These are phyloP conservation scores for Lamprotornis superbus DNA, from an alignment of 2,113 vertebrate species.

Conservation along the genomic window DNA sequence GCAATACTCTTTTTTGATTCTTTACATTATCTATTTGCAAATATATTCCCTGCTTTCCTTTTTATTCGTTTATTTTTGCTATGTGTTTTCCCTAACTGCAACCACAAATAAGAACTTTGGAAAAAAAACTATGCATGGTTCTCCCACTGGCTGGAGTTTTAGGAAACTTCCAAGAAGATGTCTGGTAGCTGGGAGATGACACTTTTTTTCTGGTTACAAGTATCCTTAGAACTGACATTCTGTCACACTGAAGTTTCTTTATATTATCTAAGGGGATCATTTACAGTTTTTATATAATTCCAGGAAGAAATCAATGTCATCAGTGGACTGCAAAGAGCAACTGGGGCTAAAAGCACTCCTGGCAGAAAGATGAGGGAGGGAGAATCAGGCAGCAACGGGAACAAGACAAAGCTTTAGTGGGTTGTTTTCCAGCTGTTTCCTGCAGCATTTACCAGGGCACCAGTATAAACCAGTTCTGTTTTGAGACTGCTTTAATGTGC, in stretches of 20 bases:
- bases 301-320: background rate
- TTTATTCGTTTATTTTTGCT: background rate
- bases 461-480: background rate
- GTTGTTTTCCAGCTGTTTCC: background rate
- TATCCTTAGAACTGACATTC: background rate
- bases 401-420: background rate
- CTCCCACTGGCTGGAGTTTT: background rate
- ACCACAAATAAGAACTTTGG: background rate
- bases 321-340: background rate
- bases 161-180: background rate
- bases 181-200: background rate
- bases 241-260: background rate
- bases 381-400: background rate
- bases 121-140: rapidly evolving
- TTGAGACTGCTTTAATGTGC: background rate
- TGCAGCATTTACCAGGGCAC: background rate
- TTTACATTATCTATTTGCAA: background rate
- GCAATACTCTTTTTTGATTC: background rate
- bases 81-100: background rate
- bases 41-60: background rate
- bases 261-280: background rate
- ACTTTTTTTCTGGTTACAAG: background rate
- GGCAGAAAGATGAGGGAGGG: background rate
- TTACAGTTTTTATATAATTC: background rate
- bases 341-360: background rate